These are phyloP conservation scores for Meghimatium bilineatum DNA, from an alignment of 2,888 invertebrate species.

Conservation along the genomic window DNA sequence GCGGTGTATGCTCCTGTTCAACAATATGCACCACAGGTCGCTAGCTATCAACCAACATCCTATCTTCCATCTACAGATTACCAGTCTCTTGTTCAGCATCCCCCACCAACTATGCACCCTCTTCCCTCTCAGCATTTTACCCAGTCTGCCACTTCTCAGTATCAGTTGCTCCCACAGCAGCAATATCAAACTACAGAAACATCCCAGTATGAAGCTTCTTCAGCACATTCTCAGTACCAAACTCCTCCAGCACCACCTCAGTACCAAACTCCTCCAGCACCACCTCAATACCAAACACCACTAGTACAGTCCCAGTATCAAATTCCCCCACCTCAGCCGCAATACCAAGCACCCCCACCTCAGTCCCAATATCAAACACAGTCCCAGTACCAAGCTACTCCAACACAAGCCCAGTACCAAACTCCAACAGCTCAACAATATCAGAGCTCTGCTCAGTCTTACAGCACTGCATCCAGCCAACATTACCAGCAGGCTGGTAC, in stretches of 20 bases:
- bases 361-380: conserved; percentile 5
- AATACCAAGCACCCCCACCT: neutral
- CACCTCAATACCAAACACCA: neutral
- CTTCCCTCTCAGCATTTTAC: neutral
- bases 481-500: neutral
- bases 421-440: conserved; percentile 4
- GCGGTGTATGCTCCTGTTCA: conserved; percentile 6
- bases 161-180: neutral
- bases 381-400: neutral
- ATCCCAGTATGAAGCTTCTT: neutral
- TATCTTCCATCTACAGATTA: neutral
- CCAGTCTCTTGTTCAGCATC: neutral
- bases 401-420: conserved; percentile 1
- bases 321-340: neutral
- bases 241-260: neutral
- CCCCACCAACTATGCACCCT: neutral
- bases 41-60: conserved; percentile 25
- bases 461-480: neutral
- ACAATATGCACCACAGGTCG: neutral
- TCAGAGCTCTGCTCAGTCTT: conserved; percentile 1
- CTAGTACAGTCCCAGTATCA: neutral
- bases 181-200: neutral
- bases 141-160: conserved; percentile 1
- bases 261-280: conserved; percentile 16
- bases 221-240: conserved; percentile 13